Percentiles rank a stretch among this genome's conserved stretches.
These are phyloP conservation scores for Xylocampa areola DNA, from an alignment of 2,888 invertebrate species.

Conservation along the genomic window DNA sequence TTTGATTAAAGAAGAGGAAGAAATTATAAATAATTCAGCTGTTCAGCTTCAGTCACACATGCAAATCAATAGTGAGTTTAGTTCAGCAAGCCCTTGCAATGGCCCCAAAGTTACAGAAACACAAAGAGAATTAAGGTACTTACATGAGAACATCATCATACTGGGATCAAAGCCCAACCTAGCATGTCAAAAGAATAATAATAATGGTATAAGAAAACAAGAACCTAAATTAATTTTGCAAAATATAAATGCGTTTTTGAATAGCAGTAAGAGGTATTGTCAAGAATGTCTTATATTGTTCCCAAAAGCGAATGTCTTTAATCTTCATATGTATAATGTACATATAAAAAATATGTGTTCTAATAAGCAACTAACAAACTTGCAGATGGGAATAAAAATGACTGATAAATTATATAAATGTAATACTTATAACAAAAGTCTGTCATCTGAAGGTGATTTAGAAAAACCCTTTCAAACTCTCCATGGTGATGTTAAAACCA, in stretches of 20 bases:
- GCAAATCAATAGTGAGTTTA: not conserved
- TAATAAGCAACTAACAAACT: not conserved
- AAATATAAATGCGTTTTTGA: conserved; percentile 67
- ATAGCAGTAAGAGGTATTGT: conserved; percentile 72
- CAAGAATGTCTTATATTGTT: conserved; percentile 74
- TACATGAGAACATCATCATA: conserved; percentile 68
- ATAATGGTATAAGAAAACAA: conserved; percentile 18
- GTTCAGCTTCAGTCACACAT: not conserved
- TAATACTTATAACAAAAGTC: conserved; percentile 56
- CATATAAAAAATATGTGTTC: conserved; percentile 13
- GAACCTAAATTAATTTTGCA: conserved; percentile 63
- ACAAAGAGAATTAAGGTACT: conserved; percentile 13
- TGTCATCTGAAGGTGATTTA: conserved; percentile 52
- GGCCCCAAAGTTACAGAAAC: conserved; percentile 6
- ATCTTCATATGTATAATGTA: conserved; percentile 13
- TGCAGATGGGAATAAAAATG: conserved; percentile 10
- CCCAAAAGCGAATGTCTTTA: conserved; percentile 53
- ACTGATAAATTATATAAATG: conserved; percentile 53
- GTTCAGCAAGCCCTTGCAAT: not conserved
- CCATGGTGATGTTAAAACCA: conserved; percentile 41
- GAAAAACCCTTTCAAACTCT: conserved; percentile 59
- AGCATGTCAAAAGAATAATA: conserved; percentile 24
- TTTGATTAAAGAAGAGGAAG: conserved; percentile 27
- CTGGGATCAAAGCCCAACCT: conserved; percentile 69
- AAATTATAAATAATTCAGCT: conserved; percentile 1